Evolutionary conservation across 2,888 invertebrate genomes (phyloP), one percentile per base, ranked within the genome.

Genomic region (Brachyptera putata): DNA sequence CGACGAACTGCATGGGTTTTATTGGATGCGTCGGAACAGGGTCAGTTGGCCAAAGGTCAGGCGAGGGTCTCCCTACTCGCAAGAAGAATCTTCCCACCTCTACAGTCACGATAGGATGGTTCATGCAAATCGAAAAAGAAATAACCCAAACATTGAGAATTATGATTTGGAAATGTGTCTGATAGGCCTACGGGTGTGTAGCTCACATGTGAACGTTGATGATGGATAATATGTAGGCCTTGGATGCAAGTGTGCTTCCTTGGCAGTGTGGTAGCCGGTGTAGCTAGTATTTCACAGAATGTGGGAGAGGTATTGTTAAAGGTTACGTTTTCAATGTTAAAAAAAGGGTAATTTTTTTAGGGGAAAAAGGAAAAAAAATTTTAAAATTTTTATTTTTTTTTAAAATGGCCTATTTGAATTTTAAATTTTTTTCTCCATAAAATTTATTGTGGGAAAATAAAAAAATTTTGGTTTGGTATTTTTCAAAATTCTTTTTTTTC

Each of bases 1-100:
- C 18, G 53, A 36, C 34, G 53, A 11, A 16, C 22, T 21, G 34
- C 53, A 36, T 53, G 53, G 53, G 53, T 53, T 53, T 53, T 53
- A 53, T 53, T 53, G 11, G 18, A 36, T 7, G 4, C 36, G 11
- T 13, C 9, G 18, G 4, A 53, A 7, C 36, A 34, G 16, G 53
- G 53, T 53, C 53, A 53, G 53, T 53, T 30, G 53, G 53, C 34
- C 53, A 53, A 18, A 22, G 53, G 53, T 53, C 53, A 53, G 2
- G 36, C 2, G 2, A 30, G 46, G 46, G 41, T 53, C 53, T 36
- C 53, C 49, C 49, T 41, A 41, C 53, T 53, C 53, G 5, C 14
- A 34, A 14, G 34, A 18, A 34, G 36, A 16, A 53, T 53, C 53
- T 53, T 53, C 53, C 53, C 53, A 34, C 53, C 53, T 53, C 36